Conservation (phyloP, 2,797 vertebrate genomes). For the Pteronotus mesoamericanus region DNA sequence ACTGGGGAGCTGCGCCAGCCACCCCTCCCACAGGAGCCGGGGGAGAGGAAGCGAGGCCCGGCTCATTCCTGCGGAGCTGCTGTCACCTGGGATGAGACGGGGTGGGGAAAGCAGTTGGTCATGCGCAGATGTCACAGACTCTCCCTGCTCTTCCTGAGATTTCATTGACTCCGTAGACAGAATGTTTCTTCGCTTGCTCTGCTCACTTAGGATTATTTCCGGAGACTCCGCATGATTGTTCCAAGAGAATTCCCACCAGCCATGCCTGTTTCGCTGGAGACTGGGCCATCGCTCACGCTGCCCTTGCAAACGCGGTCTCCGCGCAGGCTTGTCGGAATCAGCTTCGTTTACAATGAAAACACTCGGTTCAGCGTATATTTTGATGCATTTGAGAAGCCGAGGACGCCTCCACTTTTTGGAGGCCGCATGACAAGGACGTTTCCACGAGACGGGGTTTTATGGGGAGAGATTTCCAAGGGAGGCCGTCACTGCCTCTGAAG, state of each 20-base stretch:
- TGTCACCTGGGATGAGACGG: not conserved
- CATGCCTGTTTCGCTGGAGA: not conserved
- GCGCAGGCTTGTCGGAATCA: not conserved
- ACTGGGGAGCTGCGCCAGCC: not conserved
- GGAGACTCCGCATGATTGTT: not conserved
- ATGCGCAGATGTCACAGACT: not conserved
- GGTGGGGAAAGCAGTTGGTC: accelerated
- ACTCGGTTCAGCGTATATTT: not conserved
- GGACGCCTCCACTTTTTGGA: not conserved
- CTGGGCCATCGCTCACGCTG: not conserved
- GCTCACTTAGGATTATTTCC: not conserved
- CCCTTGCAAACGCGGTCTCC: too few species aligned
- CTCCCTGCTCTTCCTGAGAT: too few species aligned
- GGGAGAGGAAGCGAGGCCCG: not conserved
- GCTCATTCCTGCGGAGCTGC: too few species aligned
- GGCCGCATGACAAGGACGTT: accelerated
- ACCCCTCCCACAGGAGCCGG: not conserved
- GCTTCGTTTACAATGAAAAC: not conserved
- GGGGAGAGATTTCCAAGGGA: not conserved
- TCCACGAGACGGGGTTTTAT: not conserved
- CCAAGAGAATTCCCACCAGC: not conserved
- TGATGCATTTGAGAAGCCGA: not conserved
- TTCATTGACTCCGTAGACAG: accelerated
- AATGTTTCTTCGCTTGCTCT: accelerated
- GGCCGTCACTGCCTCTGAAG: not conserved